Conservation (phyloP, 2,888 invertebrate species). For the Helobdella robusta region DNA sequence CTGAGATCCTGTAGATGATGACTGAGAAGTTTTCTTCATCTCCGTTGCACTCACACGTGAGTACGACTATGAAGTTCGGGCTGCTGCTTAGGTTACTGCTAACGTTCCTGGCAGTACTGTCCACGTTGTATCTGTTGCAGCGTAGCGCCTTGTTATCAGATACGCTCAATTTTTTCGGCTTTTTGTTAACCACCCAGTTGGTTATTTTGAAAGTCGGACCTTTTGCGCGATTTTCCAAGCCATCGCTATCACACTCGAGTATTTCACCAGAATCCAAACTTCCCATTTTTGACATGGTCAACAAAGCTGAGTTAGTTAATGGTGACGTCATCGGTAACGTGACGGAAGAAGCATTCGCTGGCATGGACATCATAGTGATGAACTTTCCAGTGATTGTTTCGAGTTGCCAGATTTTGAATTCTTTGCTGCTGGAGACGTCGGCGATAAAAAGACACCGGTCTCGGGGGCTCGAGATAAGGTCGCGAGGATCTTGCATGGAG, state of each 20-base stretch:
- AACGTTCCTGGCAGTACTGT: neutral
- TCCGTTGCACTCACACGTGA: too few relatives aligned
- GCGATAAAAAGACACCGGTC: neutral
- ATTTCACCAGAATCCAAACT: too few relatives aligned
- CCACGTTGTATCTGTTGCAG: neutral
- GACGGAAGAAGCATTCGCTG: neutral
- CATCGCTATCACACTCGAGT: too few relatives aligned
- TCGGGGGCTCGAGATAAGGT: neutral
- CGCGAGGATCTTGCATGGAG: neutral
- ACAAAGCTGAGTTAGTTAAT: neutral
- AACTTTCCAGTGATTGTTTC: neutral
- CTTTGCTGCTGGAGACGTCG: neutral
- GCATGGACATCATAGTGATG: neutral
- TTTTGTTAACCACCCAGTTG: neutral
- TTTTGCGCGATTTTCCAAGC: neutral
- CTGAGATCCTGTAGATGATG: neutral
- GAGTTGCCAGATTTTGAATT: conserved; percentile 5
- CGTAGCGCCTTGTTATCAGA: neutral
- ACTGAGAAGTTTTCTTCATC: neutral
- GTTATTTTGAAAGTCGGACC: neutral
- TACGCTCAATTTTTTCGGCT: neutral
- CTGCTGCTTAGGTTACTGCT: too few relatives aligned
- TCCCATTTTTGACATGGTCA: neutral
- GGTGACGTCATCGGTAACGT: neutral
- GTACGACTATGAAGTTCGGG: too few relatives aligned